Evolutionary conservation across 2,113 vertebrate species (phyloP).

Genomic region (Vanacampus margaritifer): DNA sequence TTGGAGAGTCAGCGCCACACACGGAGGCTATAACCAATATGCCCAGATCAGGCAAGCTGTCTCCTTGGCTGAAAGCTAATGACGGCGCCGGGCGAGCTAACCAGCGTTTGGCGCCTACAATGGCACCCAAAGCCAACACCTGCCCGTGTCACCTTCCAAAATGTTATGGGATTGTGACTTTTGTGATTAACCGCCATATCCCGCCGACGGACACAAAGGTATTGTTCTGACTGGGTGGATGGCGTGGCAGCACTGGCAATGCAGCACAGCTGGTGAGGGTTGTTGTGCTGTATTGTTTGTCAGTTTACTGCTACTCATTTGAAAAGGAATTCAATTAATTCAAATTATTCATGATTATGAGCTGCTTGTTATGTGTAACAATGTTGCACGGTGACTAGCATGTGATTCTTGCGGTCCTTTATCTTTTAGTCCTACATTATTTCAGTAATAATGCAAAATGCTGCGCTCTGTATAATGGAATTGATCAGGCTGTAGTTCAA

Average conservation of each 20-base stretch:
- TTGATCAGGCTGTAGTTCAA: too few species aligned
- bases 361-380: not conserved
- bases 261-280: not conserved
- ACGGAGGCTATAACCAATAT: conserved; percentile 71
- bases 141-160: conserved; percentile 52
- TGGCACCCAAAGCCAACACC: conserved; percentile 56
- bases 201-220: conserved; percentile 47
- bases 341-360: not conserved
- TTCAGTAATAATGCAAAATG: too few species aligned
- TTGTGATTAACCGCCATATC: conserved; percentile 49
- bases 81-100: not conserved
- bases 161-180: conserved; percentile 57
- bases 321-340: not conserved
- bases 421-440: not conserved
- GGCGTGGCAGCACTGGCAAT: not conserved
- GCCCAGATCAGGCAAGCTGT: conserved; percentile 72
- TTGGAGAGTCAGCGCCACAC: conserved; percentile 55
- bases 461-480: not conserved
- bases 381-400: not conserved
- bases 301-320: not conserved
- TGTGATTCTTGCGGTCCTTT: not conserved
- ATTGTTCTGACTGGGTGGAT: conserved; percentile 13
- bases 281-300: not conserved
- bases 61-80: conserved; percentile 61
- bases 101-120: not conserved